Conservation (phyloP, 2,113 vertebrate genomes). For the Zosterops hypoxanthus region DNA sequence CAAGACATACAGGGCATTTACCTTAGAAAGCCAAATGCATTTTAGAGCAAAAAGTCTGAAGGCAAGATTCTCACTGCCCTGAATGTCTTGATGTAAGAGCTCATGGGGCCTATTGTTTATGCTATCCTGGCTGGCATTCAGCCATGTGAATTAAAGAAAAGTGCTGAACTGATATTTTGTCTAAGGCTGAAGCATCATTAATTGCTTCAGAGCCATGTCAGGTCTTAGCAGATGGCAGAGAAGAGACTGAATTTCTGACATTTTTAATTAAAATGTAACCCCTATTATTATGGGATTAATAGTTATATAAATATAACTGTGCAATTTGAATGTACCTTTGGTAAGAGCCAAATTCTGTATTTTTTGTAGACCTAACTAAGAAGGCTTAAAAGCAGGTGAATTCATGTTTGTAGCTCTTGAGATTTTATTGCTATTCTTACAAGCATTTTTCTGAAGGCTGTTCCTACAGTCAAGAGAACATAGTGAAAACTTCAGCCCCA, state of each 20-base stretch:
- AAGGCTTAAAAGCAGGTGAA: not conserved
- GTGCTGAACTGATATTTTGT: conserved; percentile 4
- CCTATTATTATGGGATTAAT: not conserved
- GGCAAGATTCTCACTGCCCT: not conserved
- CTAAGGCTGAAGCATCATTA: not conserved
- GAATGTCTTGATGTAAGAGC: not conserved
- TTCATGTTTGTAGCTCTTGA: not conserved
- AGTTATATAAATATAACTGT: not conserved
- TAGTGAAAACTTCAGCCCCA: not conserved
- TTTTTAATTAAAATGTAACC: conserved; percentile 2
- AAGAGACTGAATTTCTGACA: conserved; percentile 1
- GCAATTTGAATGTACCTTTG: not conserved
- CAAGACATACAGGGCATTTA: not conserved
- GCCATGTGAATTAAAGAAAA: not conserved
- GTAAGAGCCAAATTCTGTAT: not conserved
- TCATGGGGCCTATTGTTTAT: not conserved
- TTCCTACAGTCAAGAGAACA: not conserved
- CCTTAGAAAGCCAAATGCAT: not conserved
- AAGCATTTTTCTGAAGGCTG: not conserved
- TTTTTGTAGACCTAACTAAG: not conserved
- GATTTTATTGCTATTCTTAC: not conserved
- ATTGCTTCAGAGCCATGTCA: not conserved
- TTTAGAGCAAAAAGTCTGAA: not conserved
- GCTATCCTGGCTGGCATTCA: not conserved
- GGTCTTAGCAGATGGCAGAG: not conserved